Percentiles rank a stretch among this genome's conserved stretches.
These are phyloP conservation scores for Nycticebus coucang DNA, from an alignment of 2,113 vertebrate genomes.

Conservation along the genomic window DNA sequence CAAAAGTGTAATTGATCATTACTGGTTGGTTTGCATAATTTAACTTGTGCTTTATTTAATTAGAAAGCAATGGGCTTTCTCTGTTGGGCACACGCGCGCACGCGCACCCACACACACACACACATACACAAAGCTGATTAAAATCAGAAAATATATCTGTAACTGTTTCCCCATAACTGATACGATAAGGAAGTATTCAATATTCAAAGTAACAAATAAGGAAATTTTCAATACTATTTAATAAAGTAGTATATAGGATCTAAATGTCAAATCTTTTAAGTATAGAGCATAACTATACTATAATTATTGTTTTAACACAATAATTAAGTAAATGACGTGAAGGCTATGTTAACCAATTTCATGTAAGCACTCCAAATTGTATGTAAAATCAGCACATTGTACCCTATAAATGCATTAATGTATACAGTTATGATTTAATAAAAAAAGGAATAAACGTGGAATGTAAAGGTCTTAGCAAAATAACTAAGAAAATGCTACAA, in stretches of 20 bases:
- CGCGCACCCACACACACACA: no score
- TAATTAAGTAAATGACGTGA: no score
- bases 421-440: no score
- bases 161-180: not conserved
- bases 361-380: no score
- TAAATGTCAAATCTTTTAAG: not conserved
- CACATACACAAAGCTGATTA: not conserved
- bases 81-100: not conserved
- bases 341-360: no score
- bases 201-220: not conserved
- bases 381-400: no score
- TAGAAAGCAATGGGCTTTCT: not conserved
- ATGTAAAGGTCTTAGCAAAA: no score
- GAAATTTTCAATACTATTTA: not conserved
- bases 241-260: not conserved
- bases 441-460: no score
- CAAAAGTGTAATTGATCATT: not conserved
- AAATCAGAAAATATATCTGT: conserved; percentile 9
- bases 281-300: no score
- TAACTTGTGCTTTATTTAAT: not conserved
- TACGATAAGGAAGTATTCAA: not conserved
- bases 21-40: not conserved
- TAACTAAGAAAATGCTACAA: no score
- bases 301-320: no score
- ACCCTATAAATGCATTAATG: no score